A percentile compares a stretch with the other conserved stretches of the same genome.
These are phyloP conservation scores for Lysandra bellargus DNA, from an alignment of 2,888 invertebrate genomes.

Conservation along the genomic window DNA sequence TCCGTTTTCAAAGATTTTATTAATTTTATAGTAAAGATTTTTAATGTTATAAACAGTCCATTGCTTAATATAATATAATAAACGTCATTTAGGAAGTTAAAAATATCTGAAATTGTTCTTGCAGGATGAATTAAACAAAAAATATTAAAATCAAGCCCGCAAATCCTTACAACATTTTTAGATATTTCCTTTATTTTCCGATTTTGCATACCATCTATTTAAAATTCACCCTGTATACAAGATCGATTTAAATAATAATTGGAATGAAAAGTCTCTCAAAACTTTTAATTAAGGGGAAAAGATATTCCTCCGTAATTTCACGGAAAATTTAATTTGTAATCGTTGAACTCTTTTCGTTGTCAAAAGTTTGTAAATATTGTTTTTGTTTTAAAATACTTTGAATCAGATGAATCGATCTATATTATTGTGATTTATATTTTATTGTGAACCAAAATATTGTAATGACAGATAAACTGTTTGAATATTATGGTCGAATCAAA, in stretches of 20 bases:
- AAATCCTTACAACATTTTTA: too few relatives aligned
- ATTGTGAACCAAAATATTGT: not conserved
- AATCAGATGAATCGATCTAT: not conserved
- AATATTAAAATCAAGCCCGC: too few relatives aligned
- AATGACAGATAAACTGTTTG: not conserved
- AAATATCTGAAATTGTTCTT: too few relatives aligned
- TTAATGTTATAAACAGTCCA: too few relatives aligned
- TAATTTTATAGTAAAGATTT: too few relatives aligned
- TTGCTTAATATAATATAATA: too few relatives aligned
- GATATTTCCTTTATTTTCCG: too few relatives aligned
- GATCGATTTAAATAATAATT: not conserved
- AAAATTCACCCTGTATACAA: not conserved
- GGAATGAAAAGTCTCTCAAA: not conserved
- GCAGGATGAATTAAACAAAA: too few relatives aligned
- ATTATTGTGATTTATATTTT: not conserved
- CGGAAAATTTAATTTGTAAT: not conserved
- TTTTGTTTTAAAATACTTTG: not conserved
- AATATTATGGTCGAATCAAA: not conserved
- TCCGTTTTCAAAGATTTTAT: not conserved
- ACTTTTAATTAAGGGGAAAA: not conserved
- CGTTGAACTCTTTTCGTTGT: not conserved
- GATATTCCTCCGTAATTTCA: not conserved
- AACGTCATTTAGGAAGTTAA: too few relatives aligned
- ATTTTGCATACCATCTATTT: too few relatives aligned
- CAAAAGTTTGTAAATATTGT: not conserved